phyloP scores from a whole-genome alignment of 1,140 invertebrate genomes.

The Drosophila serrata region DNA sequence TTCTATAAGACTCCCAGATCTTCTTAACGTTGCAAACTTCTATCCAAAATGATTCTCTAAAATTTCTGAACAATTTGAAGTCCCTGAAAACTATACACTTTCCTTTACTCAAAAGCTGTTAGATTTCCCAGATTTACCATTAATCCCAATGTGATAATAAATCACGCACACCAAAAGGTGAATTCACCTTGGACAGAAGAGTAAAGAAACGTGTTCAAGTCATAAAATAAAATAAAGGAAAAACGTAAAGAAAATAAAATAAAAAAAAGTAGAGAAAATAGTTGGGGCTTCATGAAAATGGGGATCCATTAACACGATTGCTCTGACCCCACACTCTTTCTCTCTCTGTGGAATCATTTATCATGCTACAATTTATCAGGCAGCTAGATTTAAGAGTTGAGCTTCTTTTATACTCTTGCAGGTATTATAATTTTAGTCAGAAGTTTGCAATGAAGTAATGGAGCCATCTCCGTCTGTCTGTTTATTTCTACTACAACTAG shows the following conservation, averaged over 20 bases:
- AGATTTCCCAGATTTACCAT: background rate
- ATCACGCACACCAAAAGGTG: conserved; percentile 5
- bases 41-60: background rate
- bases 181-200: background rate
- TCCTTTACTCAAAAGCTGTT: background rate
- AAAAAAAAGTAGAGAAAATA: conserved; percentile 5
- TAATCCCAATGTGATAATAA: conserved; percentile 1
- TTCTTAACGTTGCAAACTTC: background rate
- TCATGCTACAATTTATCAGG: conserved; percentile 60
- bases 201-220: background rate
- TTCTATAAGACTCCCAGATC: background rate
- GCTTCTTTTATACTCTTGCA: too few species aligned
- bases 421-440: too few species aligned
- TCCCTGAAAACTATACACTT: background rate
- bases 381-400: conserved; percentile 60
- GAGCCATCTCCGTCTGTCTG: too few species aligned
- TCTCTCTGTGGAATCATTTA: conserved; percentile 55
- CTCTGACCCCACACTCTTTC: conserved; percentile 38
- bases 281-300: conserved; percentile 22
- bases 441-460: too few species aligned
- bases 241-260: background rate
- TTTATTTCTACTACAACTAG: too few species aligned
- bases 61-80: background rate
- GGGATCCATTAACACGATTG: conserved; percentile 75
- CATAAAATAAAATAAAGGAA: conserved; percentile 13